Evolutionary conservation across 2,888 invertebrate species (phyloP).

Genomic region (Anodontia alba): DNA sequence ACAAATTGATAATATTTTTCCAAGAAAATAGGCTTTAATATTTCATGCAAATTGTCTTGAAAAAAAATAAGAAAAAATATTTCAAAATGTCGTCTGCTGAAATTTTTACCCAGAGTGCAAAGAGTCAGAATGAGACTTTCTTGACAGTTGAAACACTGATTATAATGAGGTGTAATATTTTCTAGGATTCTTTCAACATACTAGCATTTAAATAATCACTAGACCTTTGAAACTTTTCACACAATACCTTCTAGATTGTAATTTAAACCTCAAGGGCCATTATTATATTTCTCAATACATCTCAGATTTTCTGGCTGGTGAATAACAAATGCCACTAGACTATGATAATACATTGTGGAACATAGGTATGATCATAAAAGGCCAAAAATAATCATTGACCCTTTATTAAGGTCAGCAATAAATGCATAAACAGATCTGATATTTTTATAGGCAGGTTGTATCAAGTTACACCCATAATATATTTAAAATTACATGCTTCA

Average conservation of each 20-base stretch:
- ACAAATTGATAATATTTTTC: too few relatives aligned
- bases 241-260: slow-evolving; percentile 1
- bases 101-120: too few relatives aligned
- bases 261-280: neutral
- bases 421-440: slow-evolving; percentile 14
- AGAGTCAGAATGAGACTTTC: too few relatives aligned
- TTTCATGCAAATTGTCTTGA: too few relatives aligned
- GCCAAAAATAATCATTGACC: slow-evolving; percentile 20
- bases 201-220: slow-evolving; percentile 16
- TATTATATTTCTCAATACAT: slow-evolving; percentile 16
- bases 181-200: slow-evolving; percentile 3
- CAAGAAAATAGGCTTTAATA: too few relatives aligned
- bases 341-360: slow-evolving; percentile 1
- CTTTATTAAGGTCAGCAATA: slow-evolving; percentile 6
- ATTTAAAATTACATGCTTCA: slow-evolving; percentile 8
- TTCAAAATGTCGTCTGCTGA: too few relatives aligned
- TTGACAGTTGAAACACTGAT: slow-evolving; percentile 8
- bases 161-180: neutral
- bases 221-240: slow-evolving; percentile 7
- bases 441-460: slow-evolving; percentile 7
- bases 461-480: slow-evolving; percentile 14
- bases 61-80: too few relatives aligned
- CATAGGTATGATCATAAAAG: slow-evolving; percentile 5
- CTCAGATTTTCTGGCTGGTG: slow-evolving; percentile 1
- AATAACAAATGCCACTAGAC: neutral